These are phyloP conservation scores for Erannis defoliaria DNA, from an alignment of 2,888 invertebrate species.

Conservation along the genomic window DNA sequence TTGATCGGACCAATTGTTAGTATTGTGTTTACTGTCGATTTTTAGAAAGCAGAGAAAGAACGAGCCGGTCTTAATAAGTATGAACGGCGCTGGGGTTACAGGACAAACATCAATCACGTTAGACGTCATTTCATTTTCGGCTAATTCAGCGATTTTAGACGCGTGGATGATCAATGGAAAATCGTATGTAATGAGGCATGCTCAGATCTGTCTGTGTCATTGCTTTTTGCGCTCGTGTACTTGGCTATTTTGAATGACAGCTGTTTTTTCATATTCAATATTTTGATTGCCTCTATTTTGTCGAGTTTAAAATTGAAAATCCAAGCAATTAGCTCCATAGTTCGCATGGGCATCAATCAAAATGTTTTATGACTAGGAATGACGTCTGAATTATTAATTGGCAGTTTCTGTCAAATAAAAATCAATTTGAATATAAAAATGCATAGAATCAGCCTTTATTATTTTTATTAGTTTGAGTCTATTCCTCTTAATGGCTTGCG, in stretches of 20 bases:
- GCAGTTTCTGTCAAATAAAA: conserved; percentile 47
- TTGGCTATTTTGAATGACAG: conserved; percentile 47
- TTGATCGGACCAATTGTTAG: conserved; percentile 85
- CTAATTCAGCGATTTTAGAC: conserved; percentile 68
- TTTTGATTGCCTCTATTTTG: conserved; percentile 55
- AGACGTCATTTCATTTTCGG: conserved; percentile 69
- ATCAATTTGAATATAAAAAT: conserved; percentile 36
- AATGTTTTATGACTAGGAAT: conserved; percentile 43
- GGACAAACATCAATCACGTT: conserved; percentile 80
- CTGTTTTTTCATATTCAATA: conserved; percentile 49
- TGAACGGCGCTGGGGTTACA: conserved; percentile 66
- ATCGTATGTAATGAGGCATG: conserved; percentile 64
- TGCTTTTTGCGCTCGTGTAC: conserved; percentile 57
- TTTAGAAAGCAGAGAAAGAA: conserved; percentile 77
- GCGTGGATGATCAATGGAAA: conserved; percentile 75
- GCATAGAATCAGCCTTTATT: conserved; percentile 26
- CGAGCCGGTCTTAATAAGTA: conserved; percentile 63
- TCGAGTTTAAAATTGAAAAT: conserved; percentile 44
- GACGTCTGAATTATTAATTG: conserved; percentile 45
- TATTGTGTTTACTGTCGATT: conserved; percentile 81
- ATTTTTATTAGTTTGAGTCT: conserved; percentile 27
- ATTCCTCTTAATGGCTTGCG: conserved; percentile 26
- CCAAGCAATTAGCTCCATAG: conserved; percentile 42
- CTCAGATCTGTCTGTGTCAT: conserved; percentile 51
- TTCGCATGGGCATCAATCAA: conserved; percentile 45